These are phyloP conservation scores for Lasioglossum baleicum DNA, from an alignment of 1,140 invertebrate species.

Conservation along the genomic window DNA sequence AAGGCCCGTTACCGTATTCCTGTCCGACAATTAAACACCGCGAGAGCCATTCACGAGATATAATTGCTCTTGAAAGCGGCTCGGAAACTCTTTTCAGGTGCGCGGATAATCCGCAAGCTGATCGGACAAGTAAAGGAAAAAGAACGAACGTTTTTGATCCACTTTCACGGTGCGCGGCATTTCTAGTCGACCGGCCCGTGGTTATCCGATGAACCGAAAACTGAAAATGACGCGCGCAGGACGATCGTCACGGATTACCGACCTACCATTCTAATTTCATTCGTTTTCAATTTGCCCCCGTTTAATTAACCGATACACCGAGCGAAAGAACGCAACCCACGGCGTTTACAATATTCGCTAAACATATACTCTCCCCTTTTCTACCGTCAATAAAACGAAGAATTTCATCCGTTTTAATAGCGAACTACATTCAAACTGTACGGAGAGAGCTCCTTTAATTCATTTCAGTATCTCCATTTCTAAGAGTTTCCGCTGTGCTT, in stretches of 20 bases:
- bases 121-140: conserved; percentile 5
- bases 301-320: too few species aligned
- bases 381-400: too few species aligned
- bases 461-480: too few species aligned
- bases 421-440: too few species aligned
- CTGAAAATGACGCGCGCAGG: conserved; percentile 51
- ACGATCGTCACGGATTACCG: conserved; percentile 1
- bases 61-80: conserved; percentile 55
- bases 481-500: too few species aligned
- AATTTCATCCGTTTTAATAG: too few species aligned
- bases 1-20: conserved; percentile 15
- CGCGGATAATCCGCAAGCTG: conserved; percentile 48
- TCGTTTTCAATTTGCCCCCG: too few species aligned
- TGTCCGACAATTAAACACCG: conserved; percentile 30
- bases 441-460: too few species aligned
- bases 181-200: conserved; percentile 43
- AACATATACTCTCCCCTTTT: too few species aligned
- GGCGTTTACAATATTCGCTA: too few species aligned
- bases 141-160: conserved; percentile 45
- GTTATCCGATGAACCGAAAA: conserved; percentile 49
- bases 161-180: conserved; percentile 27
- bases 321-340: too few species aligned
- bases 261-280: too few species aligned
- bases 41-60: conserved; percentile 46
- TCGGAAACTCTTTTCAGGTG: conserved; percentile 15